Base-by-base conservation (phyloP, 2,888 invertebrate species). In the Apamea sordens region DNA sequence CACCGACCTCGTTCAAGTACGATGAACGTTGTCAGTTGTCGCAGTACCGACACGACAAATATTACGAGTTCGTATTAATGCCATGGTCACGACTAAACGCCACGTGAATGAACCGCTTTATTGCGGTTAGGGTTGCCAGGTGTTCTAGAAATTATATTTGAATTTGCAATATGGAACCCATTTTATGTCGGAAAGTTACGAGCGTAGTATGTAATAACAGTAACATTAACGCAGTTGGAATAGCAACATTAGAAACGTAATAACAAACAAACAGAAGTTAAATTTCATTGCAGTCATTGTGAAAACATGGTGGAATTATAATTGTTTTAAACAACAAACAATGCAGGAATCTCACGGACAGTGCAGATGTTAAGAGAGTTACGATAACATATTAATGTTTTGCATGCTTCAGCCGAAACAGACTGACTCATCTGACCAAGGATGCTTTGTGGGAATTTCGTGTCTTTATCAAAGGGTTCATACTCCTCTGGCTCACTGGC, bases 1-100 rank as follows among this genome's bases (percentile, higher is more conserved):
- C 32, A 61, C 65, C 82, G 89, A 78, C 89, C 89, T 86, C 82
- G 87, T 83, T 89, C 50, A 76, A 73, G 90, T 84, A 36, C 87
- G 84, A 81, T 87, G 90, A 87, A 88, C 90, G 87, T 68, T 64
- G 76, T 65, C 63, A 77, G 75, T 75, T 71, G 80, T 75, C 64
- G 70, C 77, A 61, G 64, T 41, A 63, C 68, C 76, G 47, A 72
- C 76, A 80, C 79, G 82, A 81, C 86, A 79, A 86, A 88, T 83
- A 82, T 89, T 88, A 84, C 76, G 68, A 80, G 72, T 63, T 72
- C 63, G 24, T 78, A 81, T 86, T 90, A 87, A 89, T 86, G 90
- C 82, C 90, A 86, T 69, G 90, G 90, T 89, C 86, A 84, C 86
- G 84, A 89, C 76, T 83, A 77, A 77, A 76, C 85, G 84, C 77